Conservation (phyloP, 1,140 invertebrate genomes). For the Zaprionus tsacasi region DNA sequence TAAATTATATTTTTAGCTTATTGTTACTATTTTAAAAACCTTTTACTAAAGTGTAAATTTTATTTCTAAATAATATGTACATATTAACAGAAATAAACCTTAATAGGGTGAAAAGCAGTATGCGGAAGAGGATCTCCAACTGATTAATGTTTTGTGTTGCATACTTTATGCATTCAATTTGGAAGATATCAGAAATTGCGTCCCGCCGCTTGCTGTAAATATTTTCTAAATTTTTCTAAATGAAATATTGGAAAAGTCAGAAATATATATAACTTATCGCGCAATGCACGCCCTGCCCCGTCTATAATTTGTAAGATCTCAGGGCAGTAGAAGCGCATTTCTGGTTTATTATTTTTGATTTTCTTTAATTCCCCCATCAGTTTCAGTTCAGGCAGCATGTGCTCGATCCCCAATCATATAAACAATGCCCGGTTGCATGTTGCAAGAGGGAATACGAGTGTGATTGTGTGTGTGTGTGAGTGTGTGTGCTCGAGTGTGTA, state of each 20-base stretch:
- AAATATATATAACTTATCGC: background rate
- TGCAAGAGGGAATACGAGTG: conserved; percentile 9
- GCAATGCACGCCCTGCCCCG: background rate
- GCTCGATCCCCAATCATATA: conserved; percentile 25
- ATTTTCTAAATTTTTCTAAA: background rate
- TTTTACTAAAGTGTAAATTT: too few relatives aligned
- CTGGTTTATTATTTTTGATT: conserved; percentile 43
- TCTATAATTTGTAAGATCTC: conserved; percentile 6
- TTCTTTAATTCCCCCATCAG: conserved; percentile 47
- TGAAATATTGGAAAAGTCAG: background rate
- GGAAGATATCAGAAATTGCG: background rate
- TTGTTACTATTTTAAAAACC: too few relatives aligned
- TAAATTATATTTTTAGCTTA: too few relatives aligned
- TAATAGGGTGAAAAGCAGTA: too few relatives aligned
- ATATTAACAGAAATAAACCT: too few relatives aligned
- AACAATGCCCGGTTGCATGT: conserved; percentile 35
- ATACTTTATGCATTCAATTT: conserved; percentile 35
- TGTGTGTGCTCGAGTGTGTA: conserved; percentile 4
- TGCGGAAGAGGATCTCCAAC: too few relatives aligned
- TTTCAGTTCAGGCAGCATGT: conserved; percentile 28
- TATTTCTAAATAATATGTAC: too few relatives aligned
- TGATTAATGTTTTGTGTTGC: conserved; percentile 23
- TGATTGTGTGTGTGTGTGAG: conserved; percentile 1
- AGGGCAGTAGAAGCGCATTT: conserved; percentile 8
- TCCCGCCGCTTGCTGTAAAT: background rate